These are phyloP conservation scores for Ctenicera cuprea DNA, from an alignment of 2,888 invertebrate genomes.

Conservation along the genomic window DNA sequence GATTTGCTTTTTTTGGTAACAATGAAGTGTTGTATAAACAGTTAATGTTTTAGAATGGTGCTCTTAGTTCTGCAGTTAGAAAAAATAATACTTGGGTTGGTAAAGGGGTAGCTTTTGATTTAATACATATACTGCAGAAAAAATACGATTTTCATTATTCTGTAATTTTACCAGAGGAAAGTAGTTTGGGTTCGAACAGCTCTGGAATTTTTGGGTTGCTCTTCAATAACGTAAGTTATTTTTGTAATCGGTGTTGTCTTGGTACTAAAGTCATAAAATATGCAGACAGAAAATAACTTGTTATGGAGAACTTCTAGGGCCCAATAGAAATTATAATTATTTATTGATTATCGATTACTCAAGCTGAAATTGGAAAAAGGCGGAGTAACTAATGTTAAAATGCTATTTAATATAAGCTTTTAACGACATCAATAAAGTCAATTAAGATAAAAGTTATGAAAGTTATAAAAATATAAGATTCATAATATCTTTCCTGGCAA, in stretches of 20 bases:
- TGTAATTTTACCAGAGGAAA: conserved; percentile 78
- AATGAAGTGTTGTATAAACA: neutral
- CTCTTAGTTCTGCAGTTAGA: conserved; percentile 76
- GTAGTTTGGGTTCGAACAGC: conserved; percentile 76
- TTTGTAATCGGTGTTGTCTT: too few relatives aligned
- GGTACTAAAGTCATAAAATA: too few relatives aligned
- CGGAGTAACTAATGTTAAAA: too few relatives aligned
- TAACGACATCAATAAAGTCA: too few relatives aligned
- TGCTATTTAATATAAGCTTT: too few relatives aligned
- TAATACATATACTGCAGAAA: conserved; percentile 80
- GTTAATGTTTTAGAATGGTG: conserved; percentile 75
- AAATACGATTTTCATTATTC: conserved; percentile 86
- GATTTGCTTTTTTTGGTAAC: neutral
- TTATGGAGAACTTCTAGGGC: too few relatives aligned
- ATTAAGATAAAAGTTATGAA: too few relatives aligned
- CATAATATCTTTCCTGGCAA: too few relatives aligned
- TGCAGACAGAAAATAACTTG: conserved; percentile 44
- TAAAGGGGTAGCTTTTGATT: conserved; percentile 82
- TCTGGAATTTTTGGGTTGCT: conserved; percentile 81
- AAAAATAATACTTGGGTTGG: conserved; percentile 77
- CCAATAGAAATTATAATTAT: too few relatives aligned
- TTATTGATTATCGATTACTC: too few relatives aligned
- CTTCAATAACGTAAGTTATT: conserved; percentile 74
- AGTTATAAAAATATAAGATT: too few relatives aligned
- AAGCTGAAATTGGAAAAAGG: too few relatives aligned